Conservation (phyloP, 2,113 vertebrate genomes). For the Notothenia coriiceps region DNA sequence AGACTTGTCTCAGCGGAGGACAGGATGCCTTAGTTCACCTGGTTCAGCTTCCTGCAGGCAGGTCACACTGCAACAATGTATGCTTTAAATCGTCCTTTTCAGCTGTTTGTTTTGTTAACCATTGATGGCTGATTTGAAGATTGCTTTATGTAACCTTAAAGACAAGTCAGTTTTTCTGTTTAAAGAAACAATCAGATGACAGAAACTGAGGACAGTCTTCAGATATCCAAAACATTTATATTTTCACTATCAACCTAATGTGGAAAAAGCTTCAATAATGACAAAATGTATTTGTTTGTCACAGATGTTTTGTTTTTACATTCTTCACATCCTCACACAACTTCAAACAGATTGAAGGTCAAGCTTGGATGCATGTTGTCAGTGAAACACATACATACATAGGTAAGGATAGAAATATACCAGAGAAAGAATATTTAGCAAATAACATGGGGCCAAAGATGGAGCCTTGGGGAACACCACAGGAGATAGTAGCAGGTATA, state of each 20-base stretch:
- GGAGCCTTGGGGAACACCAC: background rate
- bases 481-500: background rate
- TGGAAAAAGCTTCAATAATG: background rate
- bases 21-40: conserved; percentile 26
- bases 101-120: background rate
- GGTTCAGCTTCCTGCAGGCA: conserved; percentile 21
- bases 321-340: background rate
- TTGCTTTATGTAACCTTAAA: background rate
- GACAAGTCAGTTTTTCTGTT: too few species aligned
- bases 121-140: background rate
- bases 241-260: background rate
- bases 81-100: background rate
- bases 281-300: background rate
- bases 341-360: background rate
- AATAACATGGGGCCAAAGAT: background rate
- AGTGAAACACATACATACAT: background rate
- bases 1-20: conserved; percentile 32
- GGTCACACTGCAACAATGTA: conserved; percentile 15
- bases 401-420: background rate
- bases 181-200: background rate
- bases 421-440: background rate
- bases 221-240: background rate
- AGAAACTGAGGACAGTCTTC: background rate
- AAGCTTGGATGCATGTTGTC: background rate
- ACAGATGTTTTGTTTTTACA: too few species aligned